Percentiles rank a stretch among this genome's conserved stretches.
Conservation (phyloP, 2,797 vertebrate species). For the Discoglossus pictus region DNA sequence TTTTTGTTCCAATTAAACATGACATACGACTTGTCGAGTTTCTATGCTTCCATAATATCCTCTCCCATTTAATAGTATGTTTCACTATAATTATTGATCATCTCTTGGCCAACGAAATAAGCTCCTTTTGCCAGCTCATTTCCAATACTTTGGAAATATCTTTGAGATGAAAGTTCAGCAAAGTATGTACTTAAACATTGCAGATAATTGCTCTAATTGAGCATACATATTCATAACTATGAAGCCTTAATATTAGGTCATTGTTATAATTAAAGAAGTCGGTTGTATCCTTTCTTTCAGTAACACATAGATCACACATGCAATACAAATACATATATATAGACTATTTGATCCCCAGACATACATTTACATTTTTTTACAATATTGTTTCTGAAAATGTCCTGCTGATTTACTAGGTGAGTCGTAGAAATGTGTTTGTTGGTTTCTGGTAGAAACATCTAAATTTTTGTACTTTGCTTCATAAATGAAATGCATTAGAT, state of each 20-base stretch:
- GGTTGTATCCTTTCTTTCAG: constrained; percentile 1
- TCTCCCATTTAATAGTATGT: too few species aligned
- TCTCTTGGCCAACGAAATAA: constrained; percentile 1
- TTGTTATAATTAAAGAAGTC: background rate
- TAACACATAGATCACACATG: constrained; percentile 9
- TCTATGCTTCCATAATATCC: too few species aligned
- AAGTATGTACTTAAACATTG: constrained; percentile 36
- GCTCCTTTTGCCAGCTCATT: constrained; percentile 17
- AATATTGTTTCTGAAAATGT: too few species aligned
- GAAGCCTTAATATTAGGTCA: constrained; percentile 20
- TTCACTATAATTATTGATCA: constrained; percentile 45
- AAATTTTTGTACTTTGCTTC: too few species aligned
- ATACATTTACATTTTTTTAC: too few species aligned
- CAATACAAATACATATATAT: constrained; percentile 2
- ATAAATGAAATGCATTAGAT: too few species aligned
- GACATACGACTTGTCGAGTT: too few species aligned
- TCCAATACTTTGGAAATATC: constrained; percentile 26
- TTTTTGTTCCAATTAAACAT: too few species aligned
- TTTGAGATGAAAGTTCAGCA: constrained; percentile 23
- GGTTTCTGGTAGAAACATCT: too few species aligned
- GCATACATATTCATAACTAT: constrained; percentile 39
- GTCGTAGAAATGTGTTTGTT: too few species aligned
- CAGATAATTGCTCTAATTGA: constrained; percentile 39
- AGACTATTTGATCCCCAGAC: too few species aligned
- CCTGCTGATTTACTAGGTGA: too few species aligned